Base-by-base conservation (phyloP, 2,113 vertebrate genomes). In the Ceyx cyanopectus region DNA sequence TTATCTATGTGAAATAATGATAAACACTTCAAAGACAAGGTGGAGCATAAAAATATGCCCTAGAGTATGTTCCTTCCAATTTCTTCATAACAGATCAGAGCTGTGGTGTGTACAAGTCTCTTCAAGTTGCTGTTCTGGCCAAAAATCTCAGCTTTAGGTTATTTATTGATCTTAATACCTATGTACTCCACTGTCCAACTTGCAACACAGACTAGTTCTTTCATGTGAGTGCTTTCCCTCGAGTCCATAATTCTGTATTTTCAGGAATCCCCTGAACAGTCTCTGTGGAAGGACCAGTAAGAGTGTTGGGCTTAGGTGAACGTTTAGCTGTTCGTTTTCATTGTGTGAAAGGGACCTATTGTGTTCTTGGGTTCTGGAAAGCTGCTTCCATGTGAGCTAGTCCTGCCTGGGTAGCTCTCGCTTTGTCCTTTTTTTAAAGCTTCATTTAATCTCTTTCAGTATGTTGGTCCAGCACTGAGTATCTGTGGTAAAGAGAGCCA, bases 301-400 rank as follows among this genome's bases (percentile, higher is more conserved):
- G 48, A 77, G 51, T 18, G 14, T 40, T 18, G 40, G 85, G 63
- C 67, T 81, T 56, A 32, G 30, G 21, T 69, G 75, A 74, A 37
- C 0, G 3, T 82, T 83, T 70, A 83, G 80, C 86, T 83, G 72
- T 86, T 88, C 5, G n/a, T 76, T 61, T 69, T 68, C 54, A 80
- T 73, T 80, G 76, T 83, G 72, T 62, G 56, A 62, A 29, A 1
- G 4, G 69, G 67, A 54, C 10, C 66, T 72, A 45, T 76, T 85
- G 45, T 62, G 8, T 27, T 51, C 37, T 62, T 27, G 3, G 20
- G 13, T 81, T 92, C 87, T 85, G 56, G 94, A 92, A 93, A 93
- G 61, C 48, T 0, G 2, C 45, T 81, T 63, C 62, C 41, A 29
- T 0, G 0, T 40, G 56, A 89, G 27, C 43, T n/a, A 27, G 54